Conservation (phyloP, 2,113 vertebrate species). For the Prinia subflava region DNA sequence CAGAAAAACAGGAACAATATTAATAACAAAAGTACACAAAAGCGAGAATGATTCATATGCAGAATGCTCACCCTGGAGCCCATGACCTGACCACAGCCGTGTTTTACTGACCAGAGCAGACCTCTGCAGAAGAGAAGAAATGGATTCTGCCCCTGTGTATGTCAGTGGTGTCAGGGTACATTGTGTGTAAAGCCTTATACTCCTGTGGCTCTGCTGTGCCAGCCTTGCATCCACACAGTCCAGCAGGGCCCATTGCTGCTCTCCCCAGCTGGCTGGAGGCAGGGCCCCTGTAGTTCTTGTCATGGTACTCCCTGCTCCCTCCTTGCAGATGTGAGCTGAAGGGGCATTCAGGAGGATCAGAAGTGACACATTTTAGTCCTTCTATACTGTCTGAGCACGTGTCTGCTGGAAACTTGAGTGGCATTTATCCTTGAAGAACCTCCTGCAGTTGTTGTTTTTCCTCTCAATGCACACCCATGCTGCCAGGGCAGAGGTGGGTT, state of each 20-base stretch:
- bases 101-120: background rate
- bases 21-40: background rate
- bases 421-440: background rate
- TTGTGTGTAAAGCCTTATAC: background rate
- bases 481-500: background rate
- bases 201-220: background rate
- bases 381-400: background rate
- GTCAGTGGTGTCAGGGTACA: background rate
- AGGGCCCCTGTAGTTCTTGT: background rate
- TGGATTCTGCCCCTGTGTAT: background rate
- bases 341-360: background rate
- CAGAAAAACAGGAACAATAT: background rate
- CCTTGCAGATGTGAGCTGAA: background rate
- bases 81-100: background rate
- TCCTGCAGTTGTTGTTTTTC: background rate
- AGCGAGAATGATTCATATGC: background rate
- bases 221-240: background rate
- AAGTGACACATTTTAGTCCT: background rate
- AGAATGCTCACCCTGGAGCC: background rate
- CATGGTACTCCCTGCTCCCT: background rate
- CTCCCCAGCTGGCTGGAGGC: background rate
- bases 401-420: background rate
- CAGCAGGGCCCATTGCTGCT: background rate
- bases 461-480: background rate
- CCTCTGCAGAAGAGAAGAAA: background rate